These are phyloP conservation scores for Sphecodes monilicornis DNA, from an alignment of 2,888 invertebrate species.

Conservation along the genomic window DNA sequence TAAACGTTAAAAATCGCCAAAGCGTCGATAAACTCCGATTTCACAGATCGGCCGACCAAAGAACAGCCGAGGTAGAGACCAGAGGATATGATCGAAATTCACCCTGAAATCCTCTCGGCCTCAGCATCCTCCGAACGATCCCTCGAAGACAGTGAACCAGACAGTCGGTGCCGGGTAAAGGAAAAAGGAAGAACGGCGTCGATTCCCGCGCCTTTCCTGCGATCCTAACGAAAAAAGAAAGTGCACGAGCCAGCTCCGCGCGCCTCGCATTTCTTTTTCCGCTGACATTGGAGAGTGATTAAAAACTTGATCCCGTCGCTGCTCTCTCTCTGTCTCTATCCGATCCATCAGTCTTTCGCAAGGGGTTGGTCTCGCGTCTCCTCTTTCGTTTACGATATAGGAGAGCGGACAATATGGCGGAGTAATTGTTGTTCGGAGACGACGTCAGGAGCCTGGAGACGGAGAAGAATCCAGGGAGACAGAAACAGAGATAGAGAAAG, in stretches of 20 bases:
- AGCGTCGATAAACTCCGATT: neutral
- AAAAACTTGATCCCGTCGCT: slow-evolving; percentile 78
- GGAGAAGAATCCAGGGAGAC: slow-evolving; percentile 20
- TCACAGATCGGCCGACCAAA: neutral
- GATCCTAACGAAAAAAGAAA: slow-evolving; percentile 29
- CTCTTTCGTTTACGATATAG: slow-evolving; percentile 72
- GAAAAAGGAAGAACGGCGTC: slow-evolving; percentile 2
- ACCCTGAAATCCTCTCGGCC: neutral
- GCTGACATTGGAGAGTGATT: slow-evolving; percentile 79
- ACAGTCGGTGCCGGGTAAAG: neutral
- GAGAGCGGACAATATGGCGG: slow-evolving; percentile 74
- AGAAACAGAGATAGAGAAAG: slow-evolving; percentile 32
- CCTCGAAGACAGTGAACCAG: neutral
- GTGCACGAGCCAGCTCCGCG: slow-evolving; percentile 15
- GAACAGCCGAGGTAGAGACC: neutral
- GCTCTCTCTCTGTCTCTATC: slow-evolving; percentile 70
- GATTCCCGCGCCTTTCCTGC: slow-evolving; percentile 51
- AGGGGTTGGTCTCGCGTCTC: slow-evolving; percentile 46
- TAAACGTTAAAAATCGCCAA: neutral
- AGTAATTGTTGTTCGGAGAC: slow-evolving; percentile 77
- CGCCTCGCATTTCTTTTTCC: slow-evolving; percentile 70
- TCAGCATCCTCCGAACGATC: neutral
- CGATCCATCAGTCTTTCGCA: slow-evolving; percentile 63
- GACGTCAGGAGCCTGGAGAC: slow-evolving; percentile 15
- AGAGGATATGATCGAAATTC: neutral